Base-by-base conservation (phyloP, 2,113 vertebrate species). In the Vimba vimba region DNA sequence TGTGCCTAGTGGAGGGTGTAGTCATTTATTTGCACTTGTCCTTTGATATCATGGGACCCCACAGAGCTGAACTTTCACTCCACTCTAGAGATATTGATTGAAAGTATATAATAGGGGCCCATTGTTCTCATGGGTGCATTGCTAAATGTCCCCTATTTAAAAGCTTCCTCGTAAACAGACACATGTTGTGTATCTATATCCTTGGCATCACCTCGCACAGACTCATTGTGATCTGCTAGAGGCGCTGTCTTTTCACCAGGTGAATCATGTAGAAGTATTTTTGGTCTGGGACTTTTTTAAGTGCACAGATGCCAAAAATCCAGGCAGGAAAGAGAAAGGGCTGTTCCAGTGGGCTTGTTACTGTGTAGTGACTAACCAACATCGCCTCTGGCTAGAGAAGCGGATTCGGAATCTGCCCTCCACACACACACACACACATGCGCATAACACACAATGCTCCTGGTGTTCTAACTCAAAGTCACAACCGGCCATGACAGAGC, bases 341-440 rank as follows among this genome's bases (percentile, higher is more conserved):
- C 33, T 43, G 85, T 76, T 82, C 71, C 79, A 82, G 69, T 75
- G 79, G 71, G 79, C 79, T 82, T 86, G 85, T 86, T 81, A 81
- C 59, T 57, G 23, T 47, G 50, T 19, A 39, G 68, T 52, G 71
- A 81, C 78, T 81, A 74, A 75, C 79, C 85, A 76, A 68, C 79
- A 68, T 77, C 1, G 55, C 85, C 71, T 76, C 66, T 15, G 55
- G 85, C 78, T 81, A 81, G 36, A 86, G 36, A 60, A 81, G 33
- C 52, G 10, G 55, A 86, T 81, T 59, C 27, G 21, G 30, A 82
- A 69, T 25, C 43, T 23, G 4, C 39, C n/a, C 57, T n/a, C 33
- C 66, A 27, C 69, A 27, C 43, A 27, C 57, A 30, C 12, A 45
- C 52, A 30, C 12, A 59, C 19, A 6, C 9, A 2, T 7, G 2